Base-by-base conservation (phyloP, 2,888 invertebrate genomes). In the Conchocele bisecta region DNA sequence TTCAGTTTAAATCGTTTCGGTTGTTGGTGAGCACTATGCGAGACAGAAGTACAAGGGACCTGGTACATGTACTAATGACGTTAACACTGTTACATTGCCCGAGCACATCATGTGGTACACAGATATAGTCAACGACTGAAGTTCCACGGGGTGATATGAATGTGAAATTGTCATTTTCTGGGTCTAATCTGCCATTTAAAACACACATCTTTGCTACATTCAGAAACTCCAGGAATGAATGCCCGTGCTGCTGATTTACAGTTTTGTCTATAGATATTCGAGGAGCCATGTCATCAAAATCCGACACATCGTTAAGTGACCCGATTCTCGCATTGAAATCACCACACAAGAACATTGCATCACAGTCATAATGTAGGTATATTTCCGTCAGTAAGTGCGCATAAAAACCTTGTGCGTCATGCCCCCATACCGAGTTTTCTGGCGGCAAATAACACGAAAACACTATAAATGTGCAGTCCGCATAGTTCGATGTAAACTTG, bases 301-400 rank as follows among this genome's bases (percentile, higher is more conserved):
- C 53, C n/a, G 20, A 24, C 11, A 53, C 11, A 29, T 74, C 68
- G 6, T 50, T 31, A 22, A 74, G 31, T 20, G 41, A 29, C 6
- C 68, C 68, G 20, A 68, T 65, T 39, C 64, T n/a, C 13, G 60
- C 26, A 28, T 69, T 68, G 41, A 74, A 65, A 24, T 74, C 68
- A 7, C 54, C 68, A 5, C 42, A 28, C 20, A 69, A 13, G 26
- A 66, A 35, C n/a, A 65, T 61, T 3, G 17, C 29, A 35, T 74
- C 66, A n/a, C n/a, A 26, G 11, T 74, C 69, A 20, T 20, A 31
- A 26, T 61, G 22, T 24, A 54, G 20, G 44, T 65, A 71, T 33
- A 65, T 56, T 31, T 65, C 59, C 7, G 59, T 42, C 22, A 64
- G 54, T 28, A 71, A 20, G 28, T 71, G 65, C 2, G 60, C 48